Percentiles rank a stretch among this genome's conserved stretches.
Conservation (phyloP, 2,113 vertebrate species). For the sheep (Ovis aries) region ARS-UI_Ramb_v3.0 NC_056060.1:68430501-68431000, state of each 20-base stretch:
- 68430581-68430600: conserved; percentile 83
- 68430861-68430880: neutral
- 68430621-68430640: conserved; percentile 71
- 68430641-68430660: conserved; percentile 73
- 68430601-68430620: conserved; percentile 76
- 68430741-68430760: neutral
- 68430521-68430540: conserved; percentile 84
- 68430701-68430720: conserved; percentile 37
- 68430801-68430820: neutral
- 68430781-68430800: conserved; percentile 31
- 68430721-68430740: neutral
- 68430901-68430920: neutral
- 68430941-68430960: neutral
- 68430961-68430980: neutral
- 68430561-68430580: conserved; percentile 81
- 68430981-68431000: neutral
- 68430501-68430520: conserved; percentile 81
- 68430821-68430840: neutral
- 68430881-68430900: neutral
- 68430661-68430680: conserved; percentile 64
- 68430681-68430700: conserved; percentile 79
- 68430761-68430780: conserved; percentile 25
- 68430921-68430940: neutral
- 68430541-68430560: conserved; percentile 85
- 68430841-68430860: neutral